These are phyloP conservation scores for Alaudala cheleensis DNA, from an alignment of 2,113 vertebrate species.

Conservation along the genomic window DNA sequence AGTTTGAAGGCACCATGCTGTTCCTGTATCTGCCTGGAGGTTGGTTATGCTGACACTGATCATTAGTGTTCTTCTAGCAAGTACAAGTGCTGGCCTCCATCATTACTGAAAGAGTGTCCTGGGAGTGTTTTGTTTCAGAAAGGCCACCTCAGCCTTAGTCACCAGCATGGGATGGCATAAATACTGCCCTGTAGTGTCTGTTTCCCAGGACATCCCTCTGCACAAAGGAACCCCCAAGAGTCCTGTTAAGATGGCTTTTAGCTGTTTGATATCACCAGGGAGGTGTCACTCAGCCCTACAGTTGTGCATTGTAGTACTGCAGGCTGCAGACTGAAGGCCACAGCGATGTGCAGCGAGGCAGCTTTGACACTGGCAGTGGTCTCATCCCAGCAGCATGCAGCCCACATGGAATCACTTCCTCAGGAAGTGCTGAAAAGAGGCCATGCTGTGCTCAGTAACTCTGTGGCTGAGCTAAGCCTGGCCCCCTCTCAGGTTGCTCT, in stretches of 20 bases:
- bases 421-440: background rate
- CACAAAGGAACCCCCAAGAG: background rate
- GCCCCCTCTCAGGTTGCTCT: background rate
- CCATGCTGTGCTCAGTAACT: rapidly evolving
- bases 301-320: background rate
- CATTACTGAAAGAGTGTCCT: background rate
- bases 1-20: background rate
- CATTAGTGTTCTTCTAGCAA: background rate
- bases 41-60: background rate
- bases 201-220: background rate
- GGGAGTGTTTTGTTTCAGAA: background rate
- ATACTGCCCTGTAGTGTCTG: background rate
- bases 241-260: background rate
- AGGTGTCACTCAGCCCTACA: background rate
- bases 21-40: background rate
- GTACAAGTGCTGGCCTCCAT: background rate
- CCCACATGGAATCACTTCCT: background rate
- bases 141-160: background rate
- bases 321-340: background rate
- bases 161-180: background rate
- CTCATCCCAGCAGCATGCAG: background rate
- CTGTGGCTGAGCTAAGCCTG: background rate
- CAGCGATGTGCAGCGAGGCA: background rate
- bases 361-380: background rate
- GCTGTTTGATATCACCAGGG: background rate